A percentile compares a stretch with the other conserved stretches of the same genome.
Evolutionary conservation across 2,113 vertebrate species (phyloP).

Genomic region (Mesitornis unicolor): DNA sequence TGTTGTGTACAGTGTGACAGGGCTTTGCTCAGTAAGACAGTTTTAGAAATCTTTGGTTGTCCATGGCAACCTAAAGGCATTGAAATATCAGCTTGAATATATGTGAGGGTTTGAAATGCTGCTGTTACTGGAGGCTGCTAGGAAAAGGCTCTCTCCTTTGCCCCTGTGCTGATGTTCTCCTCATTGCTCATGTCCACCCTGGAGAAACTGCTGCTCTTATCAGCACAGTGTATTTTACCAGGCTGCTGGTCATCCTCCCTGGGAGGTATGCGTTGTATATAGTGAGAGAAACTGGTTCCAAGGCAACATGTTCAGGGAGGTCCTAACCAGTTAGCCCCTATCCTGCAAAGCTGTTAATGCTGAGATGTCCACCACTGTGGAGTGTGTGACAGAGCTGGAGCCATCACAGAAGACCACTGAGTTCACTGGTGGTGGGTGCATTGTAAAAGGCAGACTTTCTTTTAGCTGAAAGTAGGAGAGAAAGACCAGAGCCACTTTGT

Average conservation of each 20-base stretch:
- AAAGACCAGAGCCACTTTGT: neutral
- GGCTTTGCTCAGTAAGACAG: neutral
- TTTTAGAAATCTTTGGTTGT: constrained; percentile 14
- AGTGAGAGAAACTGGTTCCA: neutral
- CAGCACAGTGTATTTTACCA: neutral
- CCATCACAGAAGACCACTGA: neutral
- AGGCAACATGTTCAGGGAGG: fast-evolving
- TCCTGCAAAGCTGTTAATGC: neutral
- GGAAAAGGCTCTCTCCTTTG: neutral
- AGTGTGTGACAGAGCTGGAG: neutral
- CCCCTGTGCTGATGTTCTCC: neutral
- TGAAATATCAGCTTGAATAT: neutral
- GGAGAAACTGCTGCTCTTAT: neutral
- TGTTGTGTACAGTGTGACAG: neutral
- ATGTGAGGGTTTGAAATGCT: neutral
- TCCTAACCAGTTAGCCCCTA: neutral
- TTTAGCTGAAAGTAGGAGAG: neutral
- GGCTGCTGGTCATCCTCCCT: neutral
- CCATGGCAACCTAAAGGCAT: constrained; percentile 39
- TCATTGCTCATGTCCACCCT: neutral
- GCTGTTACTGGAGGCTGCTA: neutral
- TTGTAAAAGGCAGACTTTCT: neutral
- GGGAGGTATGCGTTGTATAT: fast-evolving
- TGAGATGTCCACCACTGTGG: neutral
- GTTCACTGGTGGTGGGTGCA: neutral